Base-by-base conservation (phyloP, 2,888 invertebrate species). In the Drosophila antonietae region DNA sequence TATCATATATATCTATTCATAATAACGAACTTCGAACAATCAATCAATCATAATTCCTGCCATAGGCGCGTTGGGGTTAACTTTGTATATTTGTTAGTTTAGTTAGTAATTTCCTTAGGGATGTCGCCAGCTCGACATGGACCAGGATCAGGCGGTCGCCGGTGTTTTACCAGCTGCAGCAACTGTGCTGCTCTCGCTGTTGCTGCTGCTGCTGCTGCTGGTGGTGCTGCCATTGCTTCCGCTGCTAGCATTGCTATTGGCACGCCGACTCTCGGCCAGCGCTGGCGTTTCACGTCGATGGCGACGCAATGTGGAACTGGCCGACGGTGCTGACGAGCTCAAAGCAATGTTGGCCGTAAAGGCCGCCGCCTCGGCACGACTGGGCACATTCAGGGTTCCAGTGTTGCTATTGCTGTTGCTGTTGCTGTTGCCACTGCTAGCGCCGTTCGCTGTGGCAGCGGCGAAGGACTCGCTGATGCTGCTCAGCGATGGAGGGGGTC, bases 131-230 rank as follows among this genome's bases (percentile, higher is more conserved):
- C 39, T 55, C 56, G 60, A 82, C 78, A 75, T 69, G 3, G 83
- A 91, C 91, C 91, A 91, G 82, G 91, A 91, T 91, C 91, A 91
- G 88, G 91, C 91, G 39, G 91, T 91, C 66, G 86, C 68, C 28
- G 90, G 81, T 12, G 90, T 81, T 28, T 90, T 83, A 33, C 68
- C 72, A 37, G 68, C 49, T 70, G 57, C 52, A 55, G n/a, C 57
- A 62, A 44, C 66, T 70, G 49, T 68, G 51, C 73, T 77, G 52
- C 64, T 51, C 2, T 51, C 49, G 47, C 66, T 65, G 28, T 31
- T 81, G 35, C 28, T 39, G 37, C 37, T 5, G 14, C 5, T 5
- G 37, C 15, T 58, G 9, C 60, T 65, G 37, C 47, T 79, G 35
- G 28, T 20, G 20, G 20, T 58, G 7, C 58, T 67, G 23, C 78